phyloP scores from a whole-genome alignment of 2,113 vertebrate genomes.

The Casuarius casuarius region DNA sequence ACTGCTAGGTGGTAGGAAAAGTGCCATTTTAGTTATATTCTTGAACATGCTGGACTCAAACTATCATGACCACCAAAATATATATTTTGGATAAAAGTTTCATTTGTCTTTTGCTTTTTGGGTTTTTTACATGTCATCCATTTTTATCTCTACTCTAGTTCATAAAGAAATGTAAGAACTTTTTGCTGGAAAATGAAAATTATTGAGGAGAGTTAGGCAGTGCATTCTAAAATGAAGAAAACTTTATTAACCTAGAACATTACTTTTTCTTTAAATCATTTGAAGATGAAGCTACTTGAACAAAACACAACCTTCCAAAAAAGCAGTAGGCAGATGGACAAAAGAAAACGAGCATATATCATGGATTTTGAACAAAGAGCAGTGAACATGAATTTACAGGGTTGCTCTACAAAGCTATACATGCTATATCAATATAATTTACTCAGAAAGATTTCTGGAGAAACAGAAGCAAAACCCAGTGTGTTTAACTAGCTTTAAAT shows the following conservation, averaged over 20 bases:
- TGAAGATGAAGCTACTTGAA: not conserved
- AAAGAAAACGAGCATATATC: not conserved
- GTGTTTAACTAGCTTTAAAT: not conserved
- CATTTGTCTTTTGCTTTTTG: not conserved
- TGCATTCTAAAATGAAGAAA: slow-evolving; percentile 3
- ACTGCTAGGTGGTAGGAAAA: not conserved
- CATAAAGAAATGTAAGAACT: slow-evolving; percentile 37
- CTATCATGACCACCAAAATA: slow-evolving; percentile 26
- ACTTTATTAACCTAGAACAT: slow-evolving; percentile 23
- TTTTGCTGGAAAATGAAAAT: not conserved
- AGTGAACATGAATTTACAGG: not conserved
- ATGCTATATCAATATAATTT: not conserved
- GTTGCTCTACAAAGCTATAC: not conserved
- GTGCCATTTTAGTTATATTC: not conserved
- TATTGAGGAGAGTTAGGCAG: slow-evolving; percentile 4
- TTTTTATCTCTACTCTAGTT: slow-evolving; percentile 42
- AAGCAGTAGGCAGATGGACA: not conserved
- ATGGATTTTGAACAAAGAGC: not conserved
- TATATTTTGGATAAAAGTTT: not conserved
- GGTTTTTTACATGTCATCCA: not conserved
- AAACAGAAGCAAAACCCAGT: not conserved
- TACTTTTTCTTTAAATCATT: not conserved
- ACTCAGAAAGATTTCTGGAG: not conserved
- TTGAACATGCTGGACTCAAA: slow-evolving; percentile 29
- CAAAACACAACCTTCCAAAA: not conserved